Conservation (phyloP, 2,113 vertebrate species). For the Symphodus melops region DNA sequence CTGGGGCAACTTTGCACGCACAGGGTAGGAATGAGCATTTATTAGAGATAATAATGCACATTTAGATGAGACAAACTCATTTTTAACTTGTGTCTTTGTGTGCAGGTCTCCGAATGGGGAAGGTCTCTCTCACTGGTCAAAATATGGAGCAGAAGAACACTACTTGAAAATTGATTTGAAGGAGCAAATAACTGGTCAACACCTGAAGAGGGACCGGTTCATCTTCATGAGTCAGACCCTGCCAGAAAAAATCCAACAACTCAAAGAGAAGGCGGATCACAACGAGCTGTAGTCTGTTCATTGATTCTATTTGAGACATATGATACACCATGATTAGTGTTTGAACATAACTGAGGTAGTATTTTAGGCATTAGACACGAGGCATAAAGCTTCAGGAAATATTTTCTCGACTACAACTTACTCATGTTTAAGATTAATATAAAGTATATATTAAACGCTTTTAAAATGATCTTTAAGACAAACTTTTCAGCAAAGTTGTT, state of each 20-base stretch:
- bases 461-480: no score
- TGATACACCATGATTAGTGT: no score
- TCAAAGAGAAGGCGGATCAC: slow-evolving; percentile 49
- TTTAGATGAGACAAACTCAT: neutral
- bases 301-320: no score
- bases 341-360: no score
- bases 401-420: no score
- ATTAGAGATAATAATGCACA: neutral
- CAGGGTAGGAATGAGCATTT: slow-evolving; percentile 70
- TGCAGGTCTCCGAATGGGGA: slow-evolving; percentile 79
- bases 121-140: slow-evolving; percentile 76
- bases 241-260: slow-evolving; percentile 54
- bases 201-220: slow-evolving; percentile 70
- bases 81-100: neutral
- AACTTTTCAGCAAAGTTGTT: no score
- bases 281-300: slow-evolving; percentile 78
- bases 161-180: slow-evolving; percentile 72
- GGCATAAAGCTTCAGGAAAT: no score
- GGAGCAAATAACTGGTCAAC: slow-evolving; percentile 61
- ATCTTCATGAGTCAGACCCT: slow-evolving; percentile 76
- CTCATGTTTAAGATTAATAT: no score
- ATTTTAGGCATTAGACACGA: no score
- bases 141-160: slow-evolving; percentile 65
- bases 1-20: slow-evolving; percentile 85
- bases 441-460: no score